Conservation (phyloP, 2,888 invertebrate genomes). For the Spisula solida region DNA sequence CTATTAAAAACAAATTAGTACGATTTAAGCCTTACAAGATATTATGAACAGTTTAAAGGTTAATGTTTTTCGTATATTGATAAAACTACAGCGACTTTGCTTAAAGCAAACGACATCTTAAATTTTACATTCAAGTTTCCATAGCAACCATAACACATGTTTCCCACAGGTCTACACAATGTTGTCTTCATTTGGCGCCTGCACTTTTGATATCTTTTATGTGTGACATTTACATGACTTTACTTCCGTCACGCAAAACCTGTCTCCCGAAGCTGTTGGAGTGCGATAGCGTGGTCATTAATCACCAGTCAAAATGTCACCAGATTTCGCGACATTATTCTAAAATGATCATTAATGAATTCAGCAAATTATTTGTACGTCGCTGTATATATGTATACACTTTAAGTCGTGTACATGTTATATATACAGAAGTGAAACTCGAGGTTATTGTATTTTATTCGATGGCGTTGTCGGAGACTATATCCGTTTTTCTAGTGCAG, state of each 20-base stretch:
- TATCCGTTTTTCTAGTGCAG: no score
- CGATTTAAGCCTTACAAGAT: no score
- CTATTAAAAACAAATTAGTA: no score
- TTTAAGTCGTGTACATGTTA: no score
- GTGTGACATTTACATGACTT: background rate
- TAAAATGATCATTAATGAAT: background rate
- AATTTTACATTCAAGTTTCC: background rate
- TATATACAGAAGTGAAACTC: no score
- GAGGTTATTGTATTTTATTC: no score
- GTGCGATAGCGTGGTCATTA: background rate
- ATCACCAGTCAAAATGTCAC: slow-evolving; percentile 21
- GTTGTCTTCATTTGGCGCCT: slow-evolving; percentile 11
- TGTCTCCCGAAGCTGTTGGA: background rate
- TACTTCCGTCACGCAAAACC: background rate
- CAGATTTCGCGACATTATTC: background rate
- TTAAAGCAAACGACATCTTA: background rate
- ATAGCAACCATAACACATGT: background rate
- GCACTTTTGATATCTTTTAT: background rate
- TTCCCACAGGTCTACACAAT: slow-evolving; percentile 2
- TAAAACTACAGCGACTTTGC: background rate
- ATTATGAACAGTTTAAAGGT: no score
- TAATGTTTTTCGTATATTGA: background rate
- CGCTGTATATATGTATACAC: no score
- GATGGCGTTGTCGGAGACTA: no score
- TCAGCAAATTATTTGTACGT: no score